Evolutionary conservation across 2,888 invertebrate genomes (phyloP).

Genomic region (Drosophila colorata): DNA sequence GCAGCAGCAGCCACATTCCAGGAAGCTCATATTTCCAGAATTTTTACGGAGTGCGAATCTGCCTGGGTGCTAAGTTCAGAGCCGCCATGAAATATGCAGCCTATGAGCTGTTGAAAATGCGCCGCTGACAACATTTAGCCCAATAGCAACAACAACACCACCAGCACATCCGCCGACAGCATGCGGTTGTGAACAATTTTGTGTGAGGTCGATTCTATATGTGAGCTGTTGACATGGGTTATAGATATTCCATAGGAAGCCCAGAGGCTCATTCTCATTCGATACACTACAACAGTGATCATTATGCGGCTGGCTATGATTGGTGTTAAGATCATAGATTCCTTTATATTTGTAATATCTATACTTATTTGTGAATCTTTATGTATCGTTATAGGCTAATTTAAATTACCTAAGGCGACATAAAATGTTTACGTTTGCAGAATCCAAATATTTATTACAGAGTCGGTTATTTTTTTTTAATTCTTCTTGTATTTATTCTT

Average conservation of each 20-base stretch:
- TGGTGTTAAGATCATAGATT: no score
- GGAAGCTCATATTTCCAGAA: conserved; percentile 73
- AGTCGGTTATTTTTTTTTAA: no score
- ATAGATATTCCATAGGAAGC: neutral
- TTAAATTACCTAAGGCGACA: no score
- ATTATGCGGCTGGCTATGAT: no score
- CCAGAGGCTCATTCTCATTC: conserved; percentile 7
- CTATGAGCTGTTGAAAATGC: conserved; percentile 61
- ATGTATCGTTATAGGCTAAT: no score
- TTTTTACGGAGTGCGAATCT: conserved; percentile 59
- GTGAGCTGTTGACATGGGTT: conserved; percentile 38
- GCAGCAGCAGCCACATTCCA: conserved; percentile 55
- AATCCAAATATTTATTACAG: no score
- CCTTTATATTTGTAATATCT: no score
- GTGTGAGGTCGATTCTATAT: conserved; percentile 23
- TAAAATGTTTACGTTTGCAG: no score
- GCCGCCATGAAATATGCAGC: conserved; percentile 44
- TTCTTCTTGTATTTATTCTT: no score
- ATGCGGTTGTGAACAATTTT: conserved; percentile 22
- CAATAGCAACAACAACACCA: conserved; percentile 17
- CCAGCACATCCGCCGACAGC: conserved; percentile 45
- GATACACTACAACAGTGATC: no score
- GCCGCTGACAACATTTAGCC: conserved; percentile 66
- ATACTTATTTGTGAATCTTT: no score
- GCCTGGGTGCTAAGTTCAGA: conserved; percentile 60